phyloP scores from a whole-genome alignment of 2,113 vertebrate species.

The Crocuta crocuta region DNA sequence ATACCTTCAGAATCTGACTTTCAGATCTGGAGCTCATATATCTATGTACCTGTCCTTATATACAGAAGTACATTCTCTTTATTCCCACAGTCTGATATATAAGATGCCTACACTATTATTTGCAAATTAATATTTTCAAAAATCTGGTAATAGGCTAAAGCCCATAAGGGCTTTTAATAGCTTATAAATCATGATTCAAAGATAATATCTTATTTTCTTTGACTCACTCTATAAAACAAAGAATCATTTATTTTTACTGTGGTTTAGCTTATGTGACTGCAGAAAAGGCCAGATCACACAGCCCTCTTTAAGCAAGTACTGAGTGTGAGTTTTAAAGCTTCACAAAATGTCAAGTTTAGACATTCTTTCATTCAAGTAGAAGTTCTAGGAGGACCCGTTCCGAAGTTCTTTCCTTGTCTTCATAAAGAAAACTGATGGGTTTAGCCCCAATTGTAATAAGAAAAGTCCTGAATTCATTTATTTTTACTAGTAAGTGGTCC shows the following conservation, averaged over 20 bases:
- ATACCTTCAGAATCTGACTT: neutral
- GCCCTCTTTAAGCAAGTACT: neutral
- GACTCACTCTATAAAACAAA: neutral
- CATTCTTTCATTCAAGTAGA: neutral
- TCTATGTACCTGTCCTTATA: neutral
- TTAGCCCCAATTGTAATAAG: neutral
- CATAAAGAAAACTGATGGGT: neutral
- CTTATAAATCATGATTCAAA: neutral
- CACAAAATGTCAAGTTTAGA: neutral
- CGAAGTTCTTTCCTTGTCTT: conserved; percentile 16
- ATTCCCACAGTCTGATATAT: neutral
- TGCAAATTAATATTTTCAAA: neutral
- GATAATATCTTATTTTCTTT: neutral
- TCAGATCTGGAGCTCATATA: neutral
- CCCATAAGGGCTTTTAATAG: neutral
- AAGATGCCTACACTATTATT: neutral
- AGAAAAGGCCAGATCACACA: neutral
- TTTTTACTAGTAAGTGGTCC: neutral
- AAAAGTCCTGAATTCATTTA: neutral
- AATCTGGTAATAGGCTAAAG: neutral
- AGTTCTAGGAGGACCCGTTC: neutral
- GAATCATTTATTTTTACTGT: neutral
- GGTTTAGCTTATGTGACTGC: neutral
- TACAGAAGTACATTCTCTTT: rapidly evolving
- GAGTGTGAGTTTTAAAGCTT: neutral